Percentiles rank a stretch among this genome's conserved stretches.
Evolutionary conservation across 2,797 vertebrate species (phyloP).

Genomic region (Girardinus metallicus): DNA sequence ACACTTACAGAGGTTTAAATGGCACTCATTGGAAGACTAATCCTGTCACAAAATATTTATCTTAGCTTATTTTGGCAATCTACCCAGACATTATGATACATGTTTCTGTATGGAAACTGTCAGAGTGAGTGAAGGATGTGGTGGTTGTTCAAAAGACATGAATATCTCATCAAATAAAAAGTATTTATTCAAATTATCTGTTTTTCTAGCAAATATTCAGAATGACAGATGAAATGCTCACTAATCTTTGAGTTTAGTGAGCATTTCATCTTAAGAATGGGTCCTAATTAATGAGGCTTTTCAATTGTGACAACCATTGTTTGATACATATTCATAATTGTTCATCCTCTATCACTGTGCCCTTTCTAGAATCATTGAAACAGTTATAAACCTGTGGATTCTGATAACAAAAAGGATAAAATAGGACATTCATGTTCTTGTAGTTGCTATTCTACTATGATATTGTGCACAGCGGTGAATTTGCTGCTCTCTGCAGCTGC

Average conservation of each 20-base stretch:
- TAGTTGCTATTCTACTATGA: constrained; percentile 31
- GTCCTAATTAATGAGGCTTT: constrained; percentile 26
- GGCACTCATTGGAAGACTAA: constrained; percentile 64
- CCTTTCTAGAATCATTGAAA: constrained; percentile 11
- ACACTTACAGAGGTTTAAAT: constrained; percentile 60
- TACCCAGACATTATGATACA: constrained; percentile 52
- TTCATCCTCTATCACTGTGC: constrained; percentile 16
- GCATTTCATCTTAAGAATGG: constrained; percentile 27
- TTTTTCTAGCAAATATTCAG: constrained; percentile 44
- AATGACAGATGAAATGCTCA: constrained; percentile 39
- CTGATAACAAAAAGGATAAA: background rate
- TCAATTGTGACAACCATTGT: constrained; percentile 34
- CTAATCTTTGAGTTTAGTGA: too few species aligned
- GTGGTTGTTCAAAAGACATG: constrained; percentile 10
- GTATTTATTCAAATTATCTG: constrained; percentile 24
- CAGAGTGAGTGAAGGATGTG: constrained; percentile 19
- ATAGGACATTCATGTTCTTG: constrained; percentile 17
- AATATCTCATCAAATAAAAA: constrained; percentile 36
- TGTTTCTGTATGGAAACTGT: constrained; percentile 39
- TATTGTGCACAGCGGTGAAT: constrained; percentile 42
- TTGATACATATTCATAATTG: constrained; percentile 40
- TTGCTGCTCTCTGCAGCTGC: constrained; percentile 58
- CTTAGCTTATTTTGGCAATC: constrained; percentile 56
- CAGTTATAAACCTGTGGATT: constrained; percentile 21
- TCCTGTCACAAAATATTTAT: constrained; percentile 65